These are phyloP conservation scores for Xiphorhynchus elegans DNA, from an alignment of 2,113 vertebrate species.

Conservation along the genomic window DNA sequence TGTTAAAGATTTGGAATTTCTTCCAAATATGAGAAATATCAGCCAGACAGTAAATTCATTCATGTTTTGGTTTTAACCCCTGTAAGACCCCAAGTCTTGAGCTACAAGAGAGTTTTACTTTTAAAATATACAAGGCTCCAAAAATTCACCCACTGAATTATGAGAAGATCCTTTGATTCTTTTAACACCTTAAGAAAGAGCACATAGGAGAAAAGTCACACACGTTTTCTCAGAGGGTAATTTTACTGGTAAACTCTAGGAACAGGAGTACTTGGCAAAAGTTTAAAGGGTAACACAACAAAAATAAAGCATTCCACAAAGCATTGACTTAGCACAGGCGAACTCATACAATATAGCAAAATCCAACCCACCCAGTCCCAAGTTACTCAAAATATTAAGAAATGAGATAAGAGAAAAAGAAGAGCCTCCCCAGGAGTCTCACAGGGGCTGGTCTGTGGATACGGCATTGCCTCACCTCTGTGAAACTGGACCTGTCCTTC, in stretches of 20 bases:
- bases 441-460: background rate
- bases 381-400: background rate
- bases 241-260: background rate
- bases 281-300: background rate
- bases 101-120: background rate
- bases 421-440: background rate
- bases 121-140: background rate
- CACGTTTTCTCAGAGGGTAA: background rate
- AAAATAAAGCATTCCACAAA: background rate
- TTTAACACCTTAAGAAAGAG: background rate
- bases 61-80: background rate
- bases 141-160: background rate
- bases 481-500: background rate
- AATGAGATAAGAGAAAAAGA: background rate
- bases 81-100: background rate
- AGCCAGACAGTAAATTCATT: constrained; percentile 31
- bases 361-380: background rate
- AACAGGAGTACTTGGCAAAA: background rate
- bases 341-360: background rate
- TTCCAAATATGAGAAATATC: constrained; percentile 48
- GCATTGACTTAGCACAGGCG: background rate
- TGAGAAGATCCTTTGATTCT: background rate
- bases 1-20: background rate
- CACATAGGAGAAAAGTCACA: background rate
- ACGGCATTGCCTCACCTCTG: background rate